A percentile compares a stretch with the other conserved stretches of the same genome.
Conservation (phyloP, 2,113 vertebrate genomes). For the Phaethon lepturus region DNA sequence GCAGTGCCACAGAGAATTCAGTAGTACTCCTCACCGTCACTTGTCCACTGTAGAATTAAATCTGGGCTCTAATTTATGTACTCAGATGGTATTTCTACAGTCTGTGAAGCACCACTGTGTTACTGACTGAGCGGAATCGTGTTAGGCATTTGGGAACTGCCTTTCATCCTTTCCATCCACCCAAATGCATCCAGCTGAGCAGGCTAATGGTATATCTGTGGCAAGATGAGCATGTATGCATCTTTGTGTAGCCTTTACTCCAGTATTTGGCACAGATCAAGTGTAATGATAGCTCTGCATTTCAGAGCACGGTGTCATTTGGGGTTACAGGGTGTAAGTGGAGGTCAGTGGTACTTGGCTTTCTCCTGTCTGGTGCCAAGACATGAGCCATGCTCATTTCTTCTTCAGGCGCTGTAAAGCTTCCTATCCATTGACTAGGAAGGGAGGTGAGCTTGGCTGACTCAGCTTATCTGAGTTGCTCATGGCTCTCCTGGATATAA, state of each 20-base stretch:
- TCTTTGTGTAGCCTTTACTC: background rate
- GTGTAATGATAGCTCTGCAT: background rate
- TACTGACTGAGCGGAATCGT: background rate
- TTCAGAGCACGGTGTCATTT: background rate
- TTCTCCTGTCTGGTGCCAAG: background rate
- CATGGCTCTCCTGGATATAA: background rate
- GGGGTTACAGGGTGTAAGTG: too few relatives aligned
- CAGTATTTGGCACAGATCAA: accelerated
- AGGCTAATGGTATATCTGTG: accelerated
- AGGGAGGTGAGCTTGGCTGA: background rate
- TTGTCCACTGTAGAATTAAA: background rate
- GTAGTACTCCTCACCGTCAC: background rate
- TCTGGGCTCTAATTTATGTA: background rate
- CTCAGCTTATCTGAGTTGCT: background rate
- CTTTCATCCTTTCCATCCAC: background rate
- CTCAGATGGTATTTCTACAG: background rate
- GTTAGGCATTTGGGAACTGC: background rate
- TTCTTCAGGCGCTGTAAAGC: background rate
- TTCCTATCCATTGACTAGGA: background rate
- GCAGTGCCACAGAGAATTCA: background rate
- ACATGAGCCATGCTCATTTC: background rate
- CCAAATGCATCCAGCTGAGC: background rate
- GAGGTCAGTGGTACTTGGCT: background rate
- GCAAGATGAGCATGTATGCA: background rate
- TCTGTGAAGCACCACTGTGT: background rate